These are phyloP conservation scores for Fistularia tabacaria DNA, from an alignment of 2,797 vertebrate genomes.

Conservation along the genomic window DNA sequence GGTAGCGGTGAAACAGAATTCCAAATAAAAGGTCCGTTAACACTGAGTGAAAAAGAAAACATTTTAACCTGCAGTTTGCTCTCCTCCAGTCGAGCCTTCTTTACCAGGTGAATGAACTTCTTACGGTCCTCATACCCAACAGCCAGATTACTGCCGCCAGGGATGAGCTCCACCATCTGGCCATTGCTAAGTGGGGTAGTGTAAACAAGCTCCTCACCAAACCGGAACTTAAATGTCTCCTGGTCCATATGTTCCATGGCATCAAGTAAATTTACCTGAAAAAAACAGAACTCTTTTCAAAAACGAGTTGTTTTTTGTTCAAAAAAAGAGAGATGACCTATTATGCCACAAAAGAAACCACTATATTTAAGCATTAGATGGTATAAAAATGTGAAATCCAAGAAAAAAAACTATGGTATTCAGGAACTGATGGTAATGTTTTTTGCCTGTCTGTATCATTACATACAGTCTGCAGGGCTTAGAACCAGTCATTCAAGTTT, in stretches of 20 bases:
- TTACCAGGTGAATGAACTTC: constrained; percentile 87
- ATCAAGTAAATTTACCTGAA: constrained; percentile 92
- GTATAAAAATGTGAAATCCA: too few species aligned
- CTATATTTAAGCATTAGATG: too few species aligned
- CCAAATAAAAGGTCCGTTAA: too few species aligned
- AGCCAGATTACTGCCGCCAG: constrained; percentile 78
- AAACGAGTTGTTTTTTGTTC: too few species aligned
- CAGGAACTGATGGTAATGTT: too few species aligned
- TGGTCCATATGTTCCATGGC: constrained; percentile 96
- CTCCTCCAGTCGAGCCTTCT: constrained; percentile 89
- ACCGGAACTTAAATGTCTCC: constrained; percentile 93
- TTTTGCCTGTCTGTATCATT: too few species aligned
- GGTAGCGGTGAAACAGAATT: neutral
- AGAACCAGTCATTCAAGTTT: too few species aligned
- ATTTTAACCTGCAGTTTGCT: constrained; percentile 88
- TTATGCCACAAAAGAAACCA: too few species aligned
- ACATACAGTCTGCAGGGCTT: too few species aligned
- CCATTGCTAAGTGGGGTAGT: constrained; percentile 90
- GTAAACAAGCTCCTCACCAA: constrained; percentile 92
- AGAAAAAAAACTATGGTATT: too few species aligned
- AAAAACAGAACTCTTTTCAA: neutral
- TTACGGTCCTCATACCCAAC: constrained; percentile 87
- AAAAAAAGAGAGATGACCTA: too few species aligned
- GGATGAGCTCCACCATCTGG: constrained; percentile 85
- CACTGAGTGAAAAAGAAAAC: neutral